Evolutionary conservation across 2,113 vertebrate species (phyloP), one percentile per base, ranked within the genome.

Genomic region (Datnioides undecimradiatus): DNA sequence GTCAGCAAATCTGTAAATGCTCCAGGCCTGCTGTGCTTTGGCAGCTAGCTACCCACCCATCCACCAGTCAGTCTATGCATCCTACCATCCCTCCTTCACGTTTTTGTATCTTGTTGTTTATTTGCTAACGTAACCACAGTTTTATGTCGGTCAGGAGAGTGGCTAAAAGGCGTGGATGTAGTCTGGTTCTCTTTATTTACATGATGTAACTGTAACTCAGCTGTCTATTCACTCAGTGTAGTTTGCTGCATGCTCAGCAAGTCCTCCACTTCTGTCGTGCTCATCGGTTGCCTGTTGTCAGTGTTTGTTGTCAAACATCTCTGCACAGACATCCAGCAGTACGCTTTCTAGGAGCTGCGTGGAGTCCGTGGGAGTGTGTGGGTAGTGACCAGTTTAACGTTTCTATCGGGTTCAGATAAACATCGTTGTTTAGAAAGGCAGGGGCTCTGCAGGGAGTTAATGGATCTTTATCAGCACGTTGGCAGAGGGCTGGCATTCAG

Each of bases 1-100:
- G 87, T 90, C 90, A 93, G 86, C 87, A 90, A 65, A 76, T 87
- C 62, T 82, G 77, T 60, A 62, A 75, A 54, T 31, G 81, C 78
- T 45, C 75, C 64, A 31, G 87, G 88, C 90, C 88, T 75, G 65
- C 40, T 31, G 14, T 68, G 76, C 75, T 68, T 31, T 51, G 38
- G 45, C 66, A 79, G 41, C 40, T 73, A 74, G 11, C 69, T 25
- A 33, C 29, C 71, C 45, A 82, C 31, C 52, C 59, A 60, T 45
- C 29, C 74, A 40, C 62, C 40, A 65, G 57, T 71, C 45, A 19
- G 8, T 64, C 38, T 51, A 64, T 54, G 25, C 74, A 34, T 62
- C 40, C n/a, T n/a, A n/a, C n/a, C 70, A 60, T 71, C 45, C n/a
- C 6, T 67, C 43, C 51, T 3, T 2, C 6, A 3, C 27, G 6